Evolutionary conservation across 2,113 vertebrate genomes (phyloP), one percentile per base, ranked within the genome.

Genomic region (Mastomys coucha): DNA sequence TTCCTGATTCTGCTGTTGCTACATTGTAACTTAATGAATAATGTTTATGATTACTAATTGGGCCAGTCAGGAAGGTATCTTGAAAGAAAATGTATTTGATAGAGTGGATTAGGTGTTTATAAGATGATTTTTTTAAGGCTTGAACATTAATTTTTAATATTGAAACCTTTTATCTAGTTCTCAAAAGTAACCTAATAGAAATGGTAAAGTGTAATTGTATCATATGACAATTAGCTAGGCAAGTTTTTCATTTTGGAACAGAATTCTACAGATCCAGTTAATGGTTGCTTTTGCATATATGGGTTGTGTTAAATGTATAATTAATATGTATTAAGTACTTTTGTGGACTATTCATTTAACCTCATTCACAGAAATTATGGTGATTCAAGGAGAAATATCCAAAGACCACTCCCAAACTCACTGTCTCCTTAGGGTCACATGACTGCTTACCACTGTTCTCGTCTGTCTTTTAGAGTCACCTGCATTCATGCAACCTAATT

Each of bases 71-170:
- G n/a, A 81, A 69, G 76, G 1, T 53, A 77, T 91, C 80, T 88
- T 88, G 42, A 89, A 77, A 94, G n/a, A 42, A 94, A 80, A 75
- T 39, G 58, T 19, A 81, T 77, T 93, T 82, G 92, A 75, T 67
- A 22, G 0, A 92, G 45, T 5, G 13, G 12, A 92, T 88, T 45
- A 33, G 5, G 3, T 70, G 6, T 7, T 84, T 84, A 31, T 7
- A 65, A 49, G 92, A 96, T 26, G 33, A 67, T 60, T 85, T 84
- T 69, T 72, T 7, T 10, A 73, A 73, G n/a, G 72, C n/a, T 42
- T 75, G n/a, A 75, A 42, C 9, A 73, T 22, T 39, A 42, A 24
- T 42, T 42, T 75, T 75, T 24, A 42, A 11, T 42, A 75, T 42
- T 75, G 72, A 42, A 42, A 42, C n/a, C n/a, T 75, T 75, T 42